A percentile compares a stretch with the other conserved stretches of the same genome.
Evolutionary conservation across 2,113 vertebrate genomes (phyloP).

Genomic region (Ploceus nigricollis): DNA sequence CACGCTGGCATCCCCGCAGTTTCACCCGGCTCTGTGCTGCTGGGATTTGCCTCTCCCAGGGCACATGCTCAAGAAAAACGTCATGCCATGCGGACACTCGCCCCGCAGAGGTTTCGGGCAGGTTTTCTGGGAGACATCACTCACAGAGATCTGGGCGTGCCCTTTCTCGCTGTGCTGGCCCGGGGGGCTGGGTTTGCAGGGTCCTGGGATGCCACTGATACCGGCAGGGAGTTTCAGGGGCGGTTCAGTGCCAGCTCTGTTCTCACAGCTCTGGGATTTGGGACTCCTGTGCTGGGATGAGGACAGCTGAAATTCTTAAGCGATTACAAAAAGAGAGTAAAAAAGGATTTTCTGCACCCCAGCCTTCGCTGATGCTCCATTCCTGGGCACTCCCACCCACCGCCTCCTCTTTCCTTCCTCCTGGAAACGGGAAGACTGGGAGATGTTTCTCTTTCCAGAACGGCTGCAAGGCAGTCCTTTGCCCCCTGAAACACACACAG

Average conservation of each 20-base stretch:
- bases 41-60: neutral
- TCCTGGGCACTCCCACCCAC: neutral
- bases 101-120: neutral
- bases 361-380: neutral
- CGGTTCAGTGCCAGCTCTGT: neutral
- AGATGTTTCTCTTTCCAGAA: neutral
- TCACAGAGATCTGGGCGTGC: neutral
- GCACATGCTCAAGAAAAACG: neutral
- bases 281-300: neutral
- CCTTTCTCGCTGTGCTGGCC: neutral
- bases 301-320: conserved; percentile 34
- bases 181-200: neutral
- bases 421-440: neutral
- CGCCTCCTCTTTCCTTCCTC: conserved; percentile 17
- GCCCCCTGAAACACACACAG: fast-evolving
- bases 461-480: neutral
- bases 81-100: neutral
- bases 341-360: neutral
- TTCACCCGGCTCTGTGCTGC: neutral
- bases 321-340: neutral
- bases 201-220: neutral
- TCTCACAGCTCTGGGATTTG: conserved; percentile 13
- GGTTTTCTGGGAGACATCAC: neutral
- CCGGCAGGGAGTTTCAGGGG: neutral
- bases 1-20: neutral